Evolutionary conservation across 2,888 invertebrate species (phyloP).

Genomic region (Drosophila vallismaia): DNA sequence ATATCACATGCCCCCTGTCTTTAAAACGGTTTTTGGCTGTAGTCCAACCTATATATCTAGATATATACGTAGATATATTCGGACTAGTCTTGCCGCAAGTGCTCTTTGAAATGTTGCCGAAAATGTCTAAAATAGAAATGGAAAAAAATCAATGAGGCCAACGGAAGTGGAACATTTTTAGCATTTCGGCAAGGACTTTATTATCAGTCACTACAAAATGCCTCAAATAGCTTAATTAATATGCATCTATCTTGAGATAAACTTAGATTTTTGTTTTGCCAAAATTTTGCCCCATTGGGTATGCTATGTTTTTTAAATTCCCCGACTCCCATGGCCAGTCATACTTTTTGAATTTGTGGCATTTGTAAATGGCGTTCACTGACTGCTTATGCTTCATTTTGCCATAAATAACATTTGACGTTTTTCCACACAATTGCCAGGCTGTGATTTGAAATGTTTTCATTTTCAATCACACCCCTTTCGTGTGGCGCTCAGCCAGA

Average conservation of each 20-base stretch:
- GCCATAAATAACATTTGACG: constrained; percentile 33
- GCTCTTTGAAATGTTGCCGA: constrained; percentile 42
- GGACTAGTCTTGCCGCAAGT: constrained; percentile 38
- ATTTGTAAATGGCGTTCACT: constrained; percentile 11
- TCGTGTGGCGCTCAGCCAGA: constrained; percentile 18
- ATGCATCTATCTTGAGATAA: not conserved
- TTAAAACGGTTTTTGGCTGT: constrained; percentile 40
- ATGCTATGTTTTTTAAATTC: constrained; percentile 29
- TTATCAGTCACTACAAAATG: not conserved
- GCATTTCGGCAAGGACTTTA: constrained; percentile 7
- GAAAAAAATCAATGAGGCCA: constrained; percentile 59
- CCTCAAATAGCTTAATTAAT: not conserved
- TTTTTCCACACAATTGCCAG: not conserved
- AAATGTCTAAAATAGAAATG: constrained; percentile 45
- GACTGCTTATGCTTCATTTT: constrained; percentile 4
- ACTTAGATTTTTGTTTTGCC: not conserved
- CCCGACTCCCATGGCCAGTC: constrained; percentile 3
- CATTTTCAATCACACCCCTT: constrained; percentile 51
- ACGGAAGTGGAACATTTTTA: constrained; percentile 28
- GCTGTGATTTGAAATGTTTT: constrained; percentile 38
- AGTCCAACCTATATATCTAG: constrained; percentile 39
- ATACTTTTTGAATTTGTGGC: not conserved
- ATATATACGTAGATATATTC: constrained; percentile 5
- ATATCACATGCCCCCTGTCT: constrained; percentile 47
- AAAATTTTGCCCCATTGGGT: constrained; percentile 1